Conservation (phyloP, 2,113 vertebrate species). For the Platysteira castanea region DNA sequence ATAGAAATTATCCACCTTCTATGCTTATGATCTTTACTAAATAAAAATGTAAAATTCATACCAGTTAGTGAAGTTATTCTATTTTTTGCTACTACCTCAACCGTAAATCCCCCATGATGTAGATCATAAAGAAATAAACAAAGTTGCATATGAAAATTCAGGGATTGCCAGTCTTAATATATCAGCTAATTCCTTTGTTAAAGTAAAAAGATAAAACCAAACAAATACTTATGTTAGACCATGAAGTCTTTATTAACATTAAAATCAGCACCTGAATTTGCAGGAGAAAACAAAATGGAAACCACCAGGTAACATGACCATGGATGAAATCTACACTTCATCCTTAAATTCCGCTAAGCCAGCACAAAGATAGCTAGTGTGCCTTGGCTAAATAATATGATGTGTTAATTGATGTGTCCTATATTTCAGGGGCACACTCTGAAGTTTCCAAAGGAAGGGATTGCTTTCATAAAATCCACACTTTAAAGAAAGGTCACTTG, state of each 20-base stretch:
- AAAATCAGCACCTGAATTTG: background rate
- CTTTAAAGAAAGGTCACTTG: background rate
- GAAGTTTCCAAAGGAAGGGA: background rate
- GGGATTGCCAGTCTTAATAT: background rate
- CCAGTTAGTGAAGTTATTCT: background rate
- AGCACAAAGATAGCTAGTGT: background rate
- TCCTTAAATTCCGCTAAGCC: conserved; percentile 8
- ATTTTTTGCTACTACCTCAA: background rate
- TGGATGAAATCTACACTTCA: background rate
- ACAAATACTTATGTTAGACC: background rate
- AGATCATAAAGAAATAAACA: background rate
- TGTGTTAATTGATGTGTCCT: background rate
- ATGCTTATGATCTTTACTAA: background rate
- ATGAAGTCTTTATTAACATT: background rate
- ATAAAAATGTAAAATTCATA: background rate
- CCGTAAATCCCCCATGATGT: background rate
- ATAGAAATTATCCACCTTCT: background rate
- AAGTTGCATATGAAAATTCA: background rate
- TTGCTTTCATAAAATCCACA: background rate
- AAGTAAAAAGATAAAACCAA: background rate
- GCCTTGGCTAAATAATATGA: background rate
- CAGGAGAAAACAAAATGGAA: background rate
- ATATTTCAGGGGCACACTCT: background rate
- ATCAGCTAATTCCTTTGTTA: background rate
- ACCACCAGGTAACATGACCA: background rate